Evolutionary conservation across 2,888 invertebrate species (phyloP).

Genomic region (Torymus texanus): DNA sequence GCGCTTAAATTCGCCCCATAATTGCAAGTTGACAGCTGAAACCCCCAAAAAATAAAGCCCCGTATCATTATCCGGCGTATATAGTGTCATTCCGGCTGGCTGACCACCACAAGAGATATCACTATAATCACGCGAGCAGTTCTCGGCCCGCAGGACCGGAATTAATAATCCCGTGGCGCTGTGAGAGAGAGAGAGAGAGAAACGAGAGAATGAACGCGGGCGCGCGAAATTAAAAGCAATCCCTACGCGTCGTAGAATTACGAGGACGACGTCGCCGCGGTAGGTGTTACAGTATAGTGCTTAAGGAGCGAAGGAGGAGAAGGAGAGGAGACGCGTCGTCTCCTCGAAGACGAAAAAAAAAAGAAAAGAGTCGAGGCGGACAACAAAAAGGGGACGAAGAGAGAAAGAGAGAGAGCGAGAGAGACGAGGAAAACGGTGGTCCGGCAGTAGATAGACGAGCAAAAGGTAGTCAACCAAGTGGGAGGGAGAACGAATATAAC

Average conservation of each 20-base stretch:
- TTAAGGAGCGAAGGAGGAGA: slow-evolving; percentile 43
- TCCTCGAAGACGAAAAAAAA: slow-evolving; percentile 28
- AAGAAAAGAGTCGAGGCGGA: slow-evolving; percentile 33
- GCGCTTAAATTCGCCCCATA: slow-evolving; percentile 27
- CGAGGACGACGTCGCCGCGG: slow-evolving; percentile 61
- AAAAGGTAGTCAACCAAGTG: not conserved
- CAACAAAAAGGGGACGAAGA: not conserved
- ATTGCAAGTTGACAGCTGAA: slow-evolving; percentile 53
- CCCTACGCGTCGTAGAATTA: slow-evolving; percentile 26
- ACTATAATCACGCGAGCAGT: slow-evolving; percentile 47
- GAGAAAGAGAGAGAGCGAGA: slow-evolving; percentile 16
- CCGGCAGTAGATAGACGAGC: slow-evolving; percentile 6
- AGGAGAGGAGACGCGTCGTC: slow-evolving; percentile 11
- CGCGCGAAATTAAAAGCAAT: slow-evolving; percentile 52
- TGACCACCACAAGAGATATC: slow-evolving; percentile 45
- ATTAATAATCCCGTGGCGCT: slow-evolving; percentile 45
- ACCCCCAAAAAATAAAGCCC: slow-evolving; percentile 30
- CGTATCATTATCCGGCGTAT: slow-evolving; percentile 40
- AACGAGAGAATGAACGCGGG: no score
- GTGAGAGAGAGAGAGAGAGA: slow-evolving; percentile 5
- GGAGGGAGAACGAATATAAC: slow-evolving; percentile 45
- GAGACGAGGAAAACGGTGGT: slow-evolving; percentile 53
- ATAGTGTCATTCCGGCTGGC: slow-evolving; percentile 40
- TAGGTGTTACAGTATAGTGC: slow-evolving; percentile 64
- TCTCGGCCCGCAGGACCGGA: slow-evolving; percentile 6